Evolutionary conservation across 2,797 vertebrate species (phyloP).

Genomic region (Lemur catta): DNA sequence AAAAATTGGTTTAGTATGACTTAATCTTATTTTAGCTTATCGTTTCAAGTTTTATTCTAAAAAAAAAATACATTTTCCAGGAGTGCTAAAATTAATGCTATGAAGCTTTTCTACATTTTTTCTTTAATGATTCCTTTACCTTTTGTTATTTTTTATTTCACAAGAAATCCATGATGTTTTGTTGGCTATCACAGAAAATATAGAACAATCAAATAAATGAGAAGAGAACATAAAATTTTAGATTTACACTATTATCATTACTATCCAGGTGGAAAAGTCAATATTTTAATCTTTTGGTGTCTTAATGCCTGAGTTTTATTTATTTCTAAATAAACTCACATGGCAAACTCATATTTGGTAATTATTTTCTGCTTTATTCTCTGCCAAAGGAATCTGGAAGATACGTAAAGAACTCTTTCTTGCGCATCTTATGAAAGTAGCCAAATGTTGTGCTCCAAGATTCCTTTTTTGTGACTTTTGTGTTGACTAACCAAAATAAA

Average conservation of each 20-base stretch:
- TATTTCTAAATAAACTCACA: neutral
- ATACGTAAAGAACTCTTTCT: neutral
- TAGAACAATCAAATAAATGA: neutral
- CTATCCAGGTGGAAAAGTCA: neutral
- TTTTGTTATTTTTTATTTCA: neutral
- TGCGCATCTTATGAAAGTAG: neutral
- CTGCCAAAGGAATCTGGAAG: neutral
- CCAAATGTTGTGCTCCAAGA: neutral
- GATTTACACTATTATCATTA: neutral
- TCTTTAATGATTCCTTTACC: neutral
- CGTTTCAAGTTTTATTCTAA: neutral
- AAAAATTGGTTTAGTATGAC: neutral
- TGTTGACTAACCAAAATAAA: neutral
- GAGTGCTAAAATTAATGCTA: neutral
- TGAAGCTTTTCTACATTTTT: neutral
- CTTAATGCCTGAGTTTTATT: neutral
- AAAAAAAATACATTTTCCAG: neutral
- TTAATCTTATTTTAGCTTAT: neutral
- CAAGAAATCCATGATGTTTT: neutral
- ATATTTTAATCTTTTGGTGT: neutral
- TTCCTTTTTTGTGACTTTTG: neutral
- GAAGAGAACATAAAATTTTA: neutral
- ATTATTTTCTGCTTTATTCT: neutral
- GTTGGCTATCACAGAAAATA: neutral
- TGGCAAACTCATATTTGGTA: neutral